Conservation (phyloP, 2,113 vertebrate genomes). For the Apistogramma diplotaenia region DNA sequence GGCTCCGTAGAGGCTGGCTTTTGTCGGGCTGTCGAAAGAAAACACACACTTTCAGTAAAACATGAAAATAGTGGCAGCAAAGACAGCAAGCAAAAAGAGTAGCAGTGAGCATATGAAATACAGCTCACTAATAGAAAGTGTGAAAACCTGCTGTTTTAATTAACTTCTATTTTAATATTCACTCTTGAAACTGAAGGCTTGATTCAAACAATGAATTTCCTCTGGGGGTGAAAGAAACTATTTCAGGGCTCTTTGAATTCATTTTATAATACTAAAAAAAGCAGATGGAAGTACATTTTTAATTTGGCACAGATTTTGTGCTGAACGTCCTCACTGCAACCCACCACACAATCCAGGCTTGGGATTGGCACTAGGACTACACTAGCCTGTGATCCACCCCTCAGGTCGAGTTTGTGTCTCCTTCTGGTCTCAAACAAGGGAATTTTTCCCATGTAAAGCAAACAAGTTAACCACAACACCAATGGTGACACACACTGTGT, state of each 20-base stretch:
- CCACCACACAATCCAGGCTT: neutral
- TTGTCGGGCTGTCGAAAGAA: conserved; percentile 84
- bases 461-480: neutral
- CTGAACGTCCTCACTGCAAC: neutral
- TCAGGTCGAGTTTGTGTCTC: neutral
- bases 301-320: neutral
- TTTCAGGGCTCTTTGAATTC: neutral
- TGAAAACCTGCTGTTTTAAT: neutral
- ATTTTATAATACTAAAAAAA: neutral
- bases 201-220: neutral
- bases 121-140: neutral
- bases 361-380: neutral
- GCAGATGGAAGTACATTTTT: neutral
- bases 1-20: conserved; percentile 95
- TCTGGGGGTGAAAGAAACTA: neutral
- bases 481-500: neutral
- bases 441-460: neutral
- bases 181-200: neutral
- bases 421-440: too few species aligned
- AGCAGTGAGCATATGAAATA: neutral
- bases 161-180: neutral
- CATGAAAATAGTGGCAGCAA: neutral
- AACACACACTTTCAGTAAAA: neutral
- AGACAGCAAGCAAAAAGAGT: neutral
- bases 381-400: neutral